phyloP scores from a whole-genome alignment of 2,888 invertebrate species.

The Ctena decussata region DNA sequence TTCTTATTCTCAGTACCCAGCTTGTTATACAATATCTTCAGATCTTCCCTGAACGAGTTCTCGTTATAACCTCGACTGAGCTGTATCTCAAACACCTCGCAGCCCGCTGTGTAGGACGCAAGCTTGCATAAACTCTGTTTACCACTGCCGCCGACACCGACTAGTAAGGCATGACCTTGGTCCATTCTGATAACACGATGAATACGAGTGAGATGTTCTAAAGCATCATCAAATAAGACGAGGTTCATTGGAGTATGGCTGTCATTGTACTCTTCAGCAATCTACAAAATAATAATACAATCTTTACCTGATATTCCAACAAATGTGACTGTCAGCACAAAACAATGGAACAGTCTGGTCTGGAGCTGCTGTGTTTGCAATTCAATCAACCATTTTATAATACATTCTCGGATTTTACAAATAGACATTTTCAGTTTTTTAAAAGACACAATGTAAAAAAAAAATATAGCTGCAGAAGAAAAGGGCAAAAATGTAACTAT shows the following conservation, averaged over 20 bases:
- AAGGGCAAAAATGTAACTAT: too few relatives aligned
- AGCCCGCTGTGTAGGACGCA: conserved; percentile 94
- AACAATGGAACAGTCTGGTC: too few relatives aligned
- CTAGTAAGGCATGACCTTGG: conserved; percentile 93
- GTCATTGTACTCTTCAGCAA: conserved; percentile 95
- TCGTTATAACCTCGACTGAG: conserved; percentile 96
- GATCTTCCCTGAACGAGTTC: conserved; percentile 93
- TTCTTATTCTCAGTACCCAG: conserved; percentile 93
- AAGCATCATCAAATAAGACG: conserved; percentile 96
- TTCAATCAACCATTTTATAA: too few relatives aligned
- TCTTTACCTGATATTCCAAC: too few relatives aligned
- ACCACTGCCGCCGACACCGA: conserved; percentile 96
- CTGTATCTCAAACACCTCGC: conserved; percentile 93
- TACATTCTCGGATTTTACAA: too few relatives aligned
- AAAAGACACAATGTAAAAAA: too few relatives aligned
- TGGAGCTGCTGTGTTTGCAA: too few relatives aligned
- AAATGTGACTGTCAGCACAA: too few relatives aligned
- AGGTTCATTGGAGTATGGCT: conserved; percentile 91
- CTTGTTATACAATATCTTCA: conserved; percentile 92
- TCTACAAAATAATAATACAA: too few relatives aligned
- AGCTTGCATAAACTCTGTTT: conserved; percentile 93
- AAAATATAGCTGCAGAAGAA: too few relatives aligned
- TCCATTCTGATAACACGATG: conserved; percentile 95
- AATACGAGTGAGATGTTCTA: conserved; percentile 95
- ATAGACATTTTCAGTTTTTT: too few relatives aligned